These are phyloP conservation scores for Lamellibrachia satsuma DNA, from an alignment of 2,888 invertebrate species.

Conservation along the genomic window DNA sequence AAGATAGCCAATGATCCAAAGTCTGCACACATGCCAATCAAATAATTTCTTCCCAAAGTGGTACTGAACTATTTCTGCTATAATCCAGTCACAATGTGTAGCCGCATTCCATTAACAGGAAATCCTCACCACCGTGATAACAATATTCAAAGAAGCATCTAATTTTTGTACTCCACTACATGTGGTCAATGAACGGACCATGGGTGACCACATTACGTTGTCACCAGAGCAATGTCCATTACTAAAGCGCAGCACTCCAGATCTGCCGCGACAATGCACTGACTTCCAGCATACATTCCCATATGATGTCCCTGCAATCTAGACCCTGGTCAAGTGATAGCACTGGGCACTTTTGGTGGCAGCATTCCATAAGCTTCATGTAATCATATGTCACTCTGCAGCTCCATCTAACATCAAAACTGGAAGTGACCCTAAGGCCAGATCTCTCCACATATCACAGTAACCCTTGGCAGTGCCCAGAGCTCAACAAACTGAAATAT, in stretches of 20 bases:
- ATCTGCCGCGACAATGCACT: not conserved
- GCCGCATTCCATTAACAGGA: not conserved
- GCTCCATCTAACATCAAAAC: not conserved
- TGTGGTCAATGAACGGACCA: not conserved
- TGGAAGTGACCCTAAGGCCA: not conserved
- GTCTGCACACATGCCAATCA: not conserved
- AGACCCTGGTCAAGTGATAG: not conserved
- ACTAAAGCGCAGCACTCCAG: not conserved
- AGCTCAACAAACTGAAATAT: not conserved
- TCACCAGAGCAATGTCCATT: not conserved
- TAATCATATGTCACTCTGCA: not conserved
- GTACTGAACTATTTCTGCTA: not conserved
- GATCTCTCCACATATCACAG: conserved; percentile 10
- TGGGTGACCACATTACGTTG: not conserved
- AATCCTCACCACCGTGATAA: not conserved
- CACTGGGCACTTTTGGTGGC: not conserved
- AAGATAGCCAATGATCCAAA: not conserved
- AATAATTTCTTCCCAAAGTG: not conserved
- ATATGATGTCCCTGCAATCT: not conserved
- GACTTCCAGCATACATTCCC: not conserved
- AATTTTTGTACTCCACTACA: not conserved
- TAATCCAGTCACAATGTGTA: not conserved
- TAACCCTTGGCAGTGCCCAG: not conserved
- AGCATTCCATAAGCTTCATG: not conserved
- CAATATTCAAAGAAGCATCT: not conserved